Conservation (phyloP, 2,797 vertebrate genomes). For the Monodelphis domestica region DNA sequence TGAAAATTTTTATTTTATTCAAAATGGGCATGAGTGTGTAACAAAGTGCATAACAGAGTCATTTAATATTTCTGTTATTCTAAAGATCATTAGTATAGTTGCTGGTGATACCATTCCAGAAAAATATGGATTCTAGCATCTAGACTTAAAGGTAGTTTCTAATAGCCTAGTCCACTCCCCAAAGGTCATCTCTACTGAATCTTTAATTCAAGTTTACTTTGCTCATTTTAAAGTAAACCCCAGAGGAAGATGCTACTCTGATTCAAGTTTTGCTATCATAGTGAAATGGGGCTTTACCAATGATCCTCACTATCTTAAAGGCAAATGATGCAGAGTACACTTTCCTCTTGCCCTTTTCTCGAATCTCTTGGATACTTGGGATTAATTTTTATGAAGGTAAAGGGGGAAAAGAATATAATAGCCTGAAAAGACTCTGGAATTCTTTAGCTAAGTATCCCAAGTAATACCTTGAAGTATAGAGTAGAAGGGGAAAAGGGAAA, state of each 20-base stretch:
- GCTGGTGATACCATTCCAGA: background rate
- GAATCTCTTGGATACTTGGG: background rate
- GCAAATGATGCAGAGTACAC: background rate
- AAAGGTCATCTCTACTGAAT: background rate
- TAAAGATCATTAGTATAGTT: constrained; percentile 19
- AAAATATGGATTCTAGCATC: background rate
- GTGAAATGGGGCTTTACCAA: constrained; percentile 2
- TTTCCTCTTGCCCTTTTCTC: background rate
- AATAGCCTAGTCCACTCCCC: background rate
- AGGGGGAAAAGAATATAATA: constrained; percentile 1
- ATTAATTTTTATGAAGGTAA: background rate
- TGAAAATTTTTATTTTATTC: constrained; percentile 58
- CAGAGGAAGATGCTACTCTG: background rate
- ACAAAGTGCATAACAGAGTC: background rate
- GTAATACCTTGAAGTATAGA: background rate
- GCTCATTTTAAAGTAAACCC: background rate
- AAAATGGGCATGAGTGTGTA: background rate
- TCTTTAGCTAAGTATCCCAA: background rate
- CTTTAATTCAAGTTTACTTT: background rate
- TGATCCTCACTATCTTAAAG: background rate
- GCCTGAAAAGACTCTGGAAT: background rate
- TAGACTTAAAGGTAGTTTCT: background rate
- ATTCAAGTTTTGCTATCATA: background rate
- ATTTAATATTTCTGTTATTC: background rate
- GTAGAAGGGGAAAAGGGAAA: background rate